Evolutionary conservation across 1,140 invertebrate genomes (phyloP).

Genomic region (Kradibia gibbosae): DNA sequence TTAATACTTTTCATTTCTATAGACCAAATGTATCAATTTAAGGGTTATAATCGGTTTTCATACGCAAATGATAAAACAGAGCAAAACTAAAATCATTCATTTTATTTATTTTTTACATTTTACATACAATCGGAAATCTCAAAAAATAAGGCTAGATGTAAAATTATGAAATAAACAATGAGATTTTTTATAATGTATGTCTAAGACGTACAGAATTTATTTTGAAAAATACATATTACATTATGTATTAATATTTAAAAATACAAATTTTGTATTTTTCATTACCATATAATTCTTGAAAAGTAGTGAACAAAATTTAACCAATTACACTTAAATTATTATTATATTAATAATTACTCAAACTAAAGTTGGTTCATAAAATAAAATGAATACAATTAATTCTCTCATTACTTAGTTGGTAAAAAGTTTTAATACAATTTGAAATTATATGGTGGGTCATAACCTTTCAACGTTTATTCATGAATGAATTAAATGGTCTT

Average conservation of each 20-base stretch:
- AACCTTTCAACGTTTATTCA: constrained; percentile 44
- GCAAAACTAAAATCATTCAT: not conserved
- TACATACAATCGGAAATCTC: constrained; percentile 6
- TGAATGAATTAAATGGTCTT: constrained; percentile 42
- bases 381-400: constrained; percentile 31
- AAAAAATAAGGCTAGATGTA: constrained; percentile 16
- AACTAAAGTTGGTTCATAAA: constrained; percentile 16
- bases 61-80: constrained; percentile 5
- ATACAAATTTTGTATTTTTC: constrained; percentile 24
- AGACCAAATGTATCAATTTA: not conserved
- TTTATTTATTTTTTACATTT: constrained; percentile 26
- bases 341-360: constrained; percentile 11
- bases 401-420: constrained; percentile 9
- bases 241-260: constrained; percentile 32
- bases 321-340: constrained; percentile 3
- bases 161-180: constrained; percentile 9
- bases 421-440: constrained; percentile 42
- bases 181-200: constrained; percentile 27
- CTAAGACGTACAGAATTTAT: constrained; percentile 29
- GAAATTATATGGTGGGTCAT: constrained; percentile 19
- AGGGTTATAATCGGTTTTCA: not conserved
- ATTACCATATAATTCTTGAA: constrained; percentile 18
- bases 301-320: constrained; percentile 11
- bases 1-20: too few relatives aligned
- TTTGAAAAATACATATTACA: constrained; percentile 42